phyloP scores from a whole-genome alignment of 2,888 invertebrate species.

The Papilio protenor region DNA sequence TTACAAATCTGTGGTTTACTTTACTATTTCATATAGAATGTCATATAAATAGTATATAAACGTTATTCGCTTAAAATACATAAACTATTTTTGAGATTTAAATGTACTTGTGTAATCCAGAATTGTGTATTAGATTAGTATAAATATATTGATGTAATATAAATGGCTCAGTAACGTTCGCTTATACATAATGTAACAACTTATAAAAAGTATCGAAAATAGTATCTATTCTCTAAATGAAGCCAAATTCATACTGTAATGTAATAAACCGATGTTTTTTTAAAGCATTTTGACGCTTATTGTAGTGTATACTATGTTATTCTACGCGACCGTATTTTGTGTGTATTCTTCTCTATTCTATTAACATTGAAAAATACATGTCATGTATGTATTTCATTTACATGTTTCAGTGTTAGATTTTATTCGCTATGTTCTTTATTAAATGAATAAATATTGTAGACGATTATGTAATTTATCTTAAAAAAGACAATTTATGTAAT shows the following conservation, averaged over 20 bases:
- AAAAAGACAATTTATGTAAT: not conserved
- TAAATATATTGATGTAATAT: not conserved
- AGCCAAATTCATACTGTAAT: not conserved
- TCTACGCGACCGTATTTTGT: not conserved
- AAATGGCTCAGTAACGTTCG: not conserved
- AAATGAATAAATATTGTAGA: not conserved
- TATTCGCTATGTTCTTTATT: not conserved
- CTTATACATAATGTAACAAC: not conserved
- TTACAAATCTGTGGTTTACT: not conserved
- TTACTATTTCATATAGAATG: not conserved
- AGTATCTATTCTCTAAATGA: not conserved
- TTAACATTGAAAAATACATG: not conserved
- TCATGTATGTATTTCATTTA: not conserved
- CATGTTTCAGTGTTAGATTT: not conserved
- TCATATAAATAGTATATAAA: not conserved
- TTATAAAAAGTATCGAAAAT: not conserved
- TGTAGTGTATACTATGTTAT: not conserved
- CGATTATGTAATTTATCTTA: not conserved
- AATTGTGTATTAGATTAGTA: not conserved
- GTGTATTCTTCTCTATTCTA: not conserved
- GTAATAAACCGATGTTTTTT: too few species aligned
- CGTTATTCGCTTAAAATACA: conserved; percentile 20
- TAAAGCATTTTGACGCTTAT: not conserved
- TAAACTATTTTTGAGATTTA: conserved; percentile 36
- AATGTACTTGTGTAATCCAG: conserved; percentile 31